A percentile compares a stretch with the other conserved stretches of the same genome.
Conservation (phyloP, 2,113 vertebrate species). For the Pelecanoides urinatrix region DNA sequence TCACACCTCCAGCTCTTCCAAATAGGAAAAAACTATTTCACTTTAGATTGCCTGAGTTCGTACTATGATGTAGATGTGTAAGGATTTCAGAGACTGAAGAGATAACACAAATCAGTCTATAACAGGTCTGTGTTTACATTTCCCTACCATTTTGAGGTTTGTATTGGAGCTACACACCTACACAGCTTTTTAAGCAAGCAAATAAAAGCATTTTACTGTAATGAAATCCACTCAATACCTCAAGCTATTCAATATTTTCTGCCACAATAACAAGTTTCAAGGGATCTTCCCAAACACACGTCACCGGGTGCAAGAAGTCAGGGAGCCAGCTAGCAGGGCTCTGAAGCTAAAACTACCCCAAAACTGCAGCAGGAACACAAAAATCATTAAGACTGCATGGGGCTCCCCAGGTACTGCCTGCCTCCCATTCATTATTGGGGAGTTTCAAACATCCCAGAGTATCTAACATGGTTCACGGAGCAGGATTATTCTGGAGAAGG, state of each 20-base stretch:
- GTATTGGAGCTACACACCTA: neutral
- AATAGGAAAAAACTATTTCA: neutral
- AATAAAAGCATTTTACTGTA: neutral
- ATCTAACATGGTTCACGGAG: rapidly evolving
- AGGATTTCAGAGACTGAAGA: neutral
- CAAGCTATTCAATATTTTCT: neutral
- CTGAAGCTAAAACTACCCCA: neutral
- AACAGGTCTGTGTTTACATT: neutral
- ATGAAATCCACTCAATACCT: neutral
- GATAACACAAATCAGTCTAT: neutral
- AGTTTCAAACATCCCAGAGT: neutral
- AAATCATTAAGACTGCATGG: neutral
- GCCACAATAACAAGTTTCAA: neutral
- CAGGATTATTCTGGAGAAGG: neutral
- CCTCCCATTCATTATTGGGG: neutral
- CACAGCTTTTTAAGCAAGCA: neutral
- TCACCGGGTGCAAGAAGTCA: neutral
- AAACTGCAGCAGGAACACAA: neutral
- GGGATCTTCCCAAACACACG: neutral
- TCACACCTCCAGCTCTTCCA: neutral
- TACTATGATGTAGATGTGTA: neutral
- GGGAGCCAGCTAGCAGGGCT: neutral
- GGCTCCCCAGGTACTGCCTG: neutral
- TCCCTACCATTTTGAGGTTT: neutral
- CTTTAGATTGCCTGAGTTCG: neutral